Conservation (phyloP, 2,113 vertebrate genomes). For the Phylloscopus whistleri region DNA sequence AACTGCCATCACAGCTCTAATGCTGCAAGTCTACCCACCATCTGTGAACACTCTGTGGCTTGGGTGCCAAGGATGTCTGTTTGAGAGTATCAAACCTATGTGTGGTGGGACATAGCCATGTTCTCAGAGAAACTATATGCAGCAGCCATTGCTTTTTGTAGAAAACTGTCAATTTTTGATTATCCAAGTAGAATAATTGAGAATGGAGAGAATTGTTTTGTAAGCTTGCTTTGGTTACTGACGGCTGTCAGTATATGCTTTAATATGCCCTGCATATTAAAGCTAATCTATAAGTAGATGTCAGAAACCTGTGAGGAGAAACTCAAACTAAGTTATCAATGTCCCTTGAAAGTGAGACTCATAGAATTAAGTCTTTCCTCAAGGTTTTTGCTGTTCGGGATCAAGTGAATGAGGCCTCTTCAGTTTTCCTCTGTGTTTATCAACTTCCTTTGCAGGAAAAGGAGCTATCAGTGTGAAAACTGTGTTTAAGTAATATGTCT, state of each 20-base stretch:
- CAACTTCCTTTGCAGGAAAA: background rate
- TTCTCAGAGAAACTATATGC: background rate
- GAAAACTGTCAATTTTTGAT: background rate
- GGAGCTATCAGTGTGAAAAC: background rate
- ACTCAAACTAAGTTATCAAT: background rate
- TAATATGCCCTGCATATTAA: background rate
- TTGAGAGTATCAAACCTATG: background rate
- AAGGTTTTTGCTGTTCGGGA: background rate
- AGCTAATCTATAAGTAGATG: background rate
- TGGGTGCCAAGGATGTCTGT: background rate
- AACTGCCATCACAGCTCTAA: background rate
- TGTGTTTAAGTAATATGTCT: background rate
- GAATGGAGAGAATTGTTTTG: background rate
- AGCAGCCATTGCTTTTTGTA: background rate
- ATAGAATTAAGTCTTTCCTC: background rate
- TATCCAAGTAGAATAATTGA: background rate
- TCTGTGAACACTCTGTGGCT: no score
- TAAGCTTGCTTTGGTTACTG: background rate
- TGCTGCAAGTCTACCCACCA: background rate
- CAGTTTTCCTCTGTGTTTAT: background rate
- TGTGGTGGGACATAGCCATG: rapidly evolving
- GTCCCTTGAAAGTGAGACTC: background rate
- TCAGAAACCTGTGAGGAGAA: background rate
- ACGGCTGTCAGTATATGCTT: no score
- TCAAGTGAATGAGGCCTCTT: background rate